These are phyloP conservation scores for Psix sp. DNA, from an alignment of 1,140 invertebrate genomes.

Conservation along the genomic window DNA sequence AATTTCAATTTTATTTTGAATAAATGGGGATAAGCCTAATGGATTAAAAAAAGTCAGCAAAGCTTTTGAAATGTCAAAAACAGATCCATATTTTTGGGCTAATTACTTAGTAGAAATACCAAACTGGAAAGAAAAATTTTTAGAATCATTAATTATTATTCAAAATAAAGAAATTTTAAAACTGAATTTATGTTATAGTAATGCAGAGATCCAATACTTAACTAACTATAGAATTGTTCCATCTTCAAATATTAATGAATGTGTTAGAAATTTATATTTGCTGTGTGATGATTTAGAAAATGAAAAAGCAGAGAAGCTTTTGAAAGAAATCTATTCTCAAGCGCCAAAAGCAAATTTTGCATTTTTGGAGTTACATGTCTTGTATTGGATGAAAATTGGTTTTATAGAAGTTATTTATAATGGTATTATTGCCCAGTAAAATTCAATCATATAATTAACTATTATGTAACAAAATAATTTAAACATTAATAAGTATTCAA, in stretches of 20 bases:
- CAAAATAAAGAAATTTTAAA: slow-evolving; percentile 3
- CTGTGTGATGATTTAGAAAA: not conserved
- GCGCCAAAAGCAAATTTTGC: not conserved
- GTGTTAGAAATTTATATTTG: not conserved
- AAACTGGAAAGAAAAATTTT: not conserved
- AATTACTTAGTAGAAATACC: not conserved
- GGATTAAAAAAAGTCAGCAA: not conserved
- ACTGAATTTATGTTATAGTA: not conserved
- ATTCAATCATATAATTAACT: not conserved
- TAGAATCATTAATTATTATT: not conserved
- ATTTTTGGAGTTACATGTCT: slow-evolving; percentile 13
- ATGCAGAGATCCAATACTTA: not conserved
- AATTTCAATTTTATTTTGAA: not conserved
- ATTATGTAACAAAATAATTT: not conserved
- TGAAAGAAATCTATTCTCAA: not conserved
- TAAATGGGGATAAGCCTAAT: not conserved
- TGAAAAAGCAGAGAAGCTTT: not conserved
- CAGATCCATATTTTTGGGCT: slow-evolving; percentile 1
- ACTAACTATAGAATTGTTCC: not conserved
- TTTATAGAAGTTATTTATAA: slow-evolving; percentile 1
- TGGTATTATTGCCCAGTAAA: not conserved
- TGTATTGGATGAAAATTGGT: slow-evolving; percentile 1
- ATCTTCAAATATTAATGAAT: not conserved
- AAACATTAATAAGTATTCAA: no score
- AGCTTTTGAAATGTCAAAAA: not conserved